Evolutionary conservation across 2,888 invertebrate genomes (phyloP), one percentile per base, ranked within the genome.

Genomic region (Ochropleura plecta): DNA sequence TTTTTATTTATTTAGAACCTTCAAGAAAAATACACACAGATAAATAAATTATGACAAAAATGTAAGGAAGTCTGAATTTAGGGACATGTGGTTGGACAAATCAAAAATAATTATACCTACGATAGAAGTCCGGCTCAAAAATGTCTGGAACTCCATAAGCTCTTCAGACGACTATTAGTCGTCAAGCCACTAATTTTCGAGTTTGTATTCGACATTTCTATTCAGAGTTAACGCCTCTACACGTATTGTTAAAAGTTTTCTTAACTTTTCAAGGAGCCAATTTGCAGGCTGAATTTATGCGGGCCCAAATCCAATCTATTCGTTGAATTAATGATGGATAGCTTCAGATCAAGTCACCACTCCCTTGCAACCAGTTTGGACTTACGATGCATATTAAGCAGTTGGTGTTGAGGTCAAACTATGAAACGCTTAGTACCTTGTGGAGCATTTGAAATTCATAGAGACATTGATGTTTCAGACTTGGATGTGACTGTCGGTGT

Each of bases 281-380:
- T 90, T 90, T 86, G 78, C 84, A 81, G 82, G 83, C 76, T 84
- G 83, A 81, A 88, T 91, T 91, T 90, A 89, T 88, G 88, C 88
- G 86, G 83, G 76, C 77, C 79, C 67, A 90, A 91, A 93, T 90
- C 91, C 90, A 91, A 93, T 92, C 89, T 89, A 88, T 82, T 78
- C 78, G 88, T 78, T 89, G 90, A 90, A 89, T 90, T 88, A 86
- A 88, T 90, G 90, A 92, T 90, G 88, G 91, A 92, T 91, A 88
- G 90, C 88, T 57, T 70, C 77, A 84, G 88, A 88, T 88, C 83
- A 85, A 81, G 84, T 75, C 76, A 68, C 76, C 74, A 83, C 82
- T 79, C 78, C 76, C 78, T 81, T 85, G 82, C 81, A 86, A 85
- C 87, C 88, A 88, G 84, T 89, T 89, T 75, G 74, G 67, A 82